Base-by-base conservation (phyloP, 2,113 vertebrate species). In the Odontesthes bonariensis region DNA sequence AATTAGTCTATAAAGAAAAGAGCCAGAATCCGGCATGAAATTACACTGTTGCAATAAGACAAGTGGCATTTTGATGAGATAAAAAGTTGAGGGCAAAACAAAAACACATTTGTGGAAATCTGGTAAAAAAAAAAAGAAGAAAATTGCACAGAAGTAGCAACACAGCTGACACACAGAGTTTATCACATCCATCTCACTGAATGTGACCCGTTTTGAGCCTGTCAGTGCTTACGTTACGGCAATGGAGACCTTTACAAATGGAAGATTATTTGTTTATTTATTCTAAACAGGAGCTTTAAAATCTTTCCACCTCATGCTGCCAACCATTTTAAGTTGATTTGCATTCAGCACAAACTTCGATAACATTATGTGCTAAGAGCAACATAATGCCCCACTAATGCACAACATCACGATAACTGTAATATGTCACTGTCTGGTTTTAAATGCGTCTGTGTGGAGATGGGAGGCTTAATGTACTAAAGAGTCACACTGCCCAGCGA, bases 311-410 rank as follows among this genome's bases (percentile, higher is more conserved):
- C 14, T 63, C 65, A 53, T 33, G 8, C 32, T 22, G 27, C 33
- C 55, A 76, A 49, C 31, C 40, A 56, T 63, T 81, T 35, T 55
- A 60, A 78, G 22, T 22, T 35, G 0, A 79, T 90, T 79, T 83
- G 49, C 83, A 86, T 86, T 86, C 86, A 82, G 47, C 8, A n/a
- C 77, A 60, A 84, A 46, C 70, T 20, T 40, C 71, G 69, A 63
- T 59, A 87, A 63, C 77, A 84, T 85, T 79, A 75, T 13, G 40
- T 72, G 58, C 68, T 80, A 75, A 79, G 69, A 81, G 82, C 63
- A 64, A 69, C 58, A 71, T 86, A 86, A 87, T 86, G 83, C 83
- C 60, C 54, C 12, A 2, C 79, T 86, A 82, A 88, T 87, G 81
- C 81, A 89, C 84, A 72, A 31, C 65, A 76, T 75, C 53, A 54